Percentiles rank a stretch among this genome's conserved stretches.
These are phyloP conservation scores for Seriola dumerili DNA, from an alignment of 2,113 vertebrate genomes.

Conservation along the genomic window DNA sequence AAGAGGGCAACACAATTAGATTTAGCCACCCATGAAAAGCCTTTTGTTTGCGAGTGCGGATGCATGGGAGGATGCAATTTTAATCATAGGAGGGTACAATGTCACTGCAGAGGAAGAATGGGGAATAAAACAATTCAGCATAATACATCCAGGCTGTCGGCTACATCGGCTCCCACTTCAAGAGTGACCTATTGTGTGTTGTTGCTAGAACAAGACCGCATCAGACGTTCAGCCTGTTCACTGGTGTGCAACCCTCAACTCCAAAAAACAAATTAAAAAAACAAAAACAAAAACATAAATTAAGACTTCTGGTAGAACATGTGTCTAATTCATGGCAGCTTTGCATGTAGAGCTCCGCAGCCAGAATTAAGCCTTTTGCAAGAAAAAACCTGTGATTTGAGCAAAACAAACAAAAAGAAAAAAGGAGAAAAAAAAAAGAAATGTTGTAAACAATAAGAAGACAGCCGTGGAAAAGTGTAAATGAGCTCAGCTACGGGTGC, in stretches of 20 bases:
- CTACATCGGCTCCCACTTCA: conserved; percentile 37
- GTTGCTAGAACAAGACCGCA: conserved; percentile 43
- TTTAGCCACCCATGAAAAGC: conserved; percentile 77
- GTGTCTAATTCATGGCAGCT: conserved; percentile 21
- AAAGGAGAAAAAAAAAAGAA: conserved; percentile 29
- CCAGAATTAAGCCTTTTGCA: conserved; percentile 7
- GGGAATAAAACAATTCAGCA: conserved; percentile 48
- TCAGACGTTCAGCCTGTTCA: conserved; percentile 43
- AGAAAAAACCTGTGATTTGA: conserved; percentile 20
- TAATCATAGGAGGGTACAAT: conserved; percentile 56
- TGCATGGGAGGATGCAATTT: conserved; percentile 70
- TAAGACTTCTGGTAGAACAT: neutral
- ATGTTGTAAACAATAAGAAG: conserved; percentile 47
- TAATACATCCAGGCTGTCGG: conserved; percentile 36
- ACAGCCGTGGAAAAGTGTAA: conserved; percentile 54
- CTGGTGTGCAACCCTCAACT: neutral
- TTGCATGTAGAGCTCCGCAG: conserved; percentile 25
- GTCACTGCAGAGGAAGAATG: conserved; percentile 20
- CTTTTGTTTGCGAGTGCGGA: conserved; percentile 68
- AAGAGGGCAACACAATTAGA: conserved; percentile 73
- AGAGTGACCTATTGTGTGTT: conserved; percentile 51
- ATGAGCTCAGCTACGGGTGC: conserved; percentile 55
- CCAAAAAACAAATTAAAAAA: conserved; percentile 20
- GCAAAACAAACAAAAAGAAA: conserved; percentile 29
- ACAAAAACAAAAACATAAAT: neutral